A percentile compares a stretch with the other conserved stretches of the same genome.
Evolutionary conservation across 2,113 vertebrate genomes (phyloP).

Genomic region (Tenrec ecaudatus): DNA sequence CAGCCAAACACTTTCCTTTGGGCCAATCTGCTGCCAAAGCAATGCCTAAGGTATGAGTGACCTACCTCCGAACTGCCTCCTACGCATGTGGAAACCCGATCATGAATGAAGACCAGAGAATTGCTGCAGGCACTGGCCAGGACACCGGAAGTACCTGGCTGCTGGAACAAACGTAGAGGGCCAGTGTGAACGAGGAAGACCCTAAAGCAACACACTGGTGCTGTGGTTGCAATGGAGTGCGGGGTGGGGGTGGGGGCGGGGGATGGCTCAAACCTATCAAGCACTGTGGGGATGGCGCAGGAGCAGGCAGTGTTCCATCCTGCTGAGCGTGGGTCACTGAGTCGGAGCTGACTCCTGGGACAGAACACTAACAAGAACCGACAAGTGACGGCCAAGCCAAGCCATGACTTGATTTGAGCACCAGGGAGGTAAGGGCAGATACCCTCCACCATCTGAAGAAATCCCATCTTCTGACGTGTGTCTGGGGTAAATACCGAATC

Average conservation of each 20-base stretch:
- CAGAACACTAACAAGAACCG: neutral
- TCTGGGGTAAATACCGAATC: neutral
- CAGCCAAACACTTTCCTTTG: neutral
- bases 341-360: neutral
- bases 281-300: neutral
- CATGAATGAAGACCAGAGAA: neutral
- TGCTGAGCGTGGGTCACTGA: neutral
- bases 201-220: neutral
- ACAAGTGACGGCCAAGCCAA: neutral
- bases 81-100: neutral
- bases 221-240: neutral
- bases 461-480: neutral
- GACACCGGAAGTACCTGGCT: neutral
- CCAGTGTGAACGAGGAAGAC: neutral
- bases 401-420: neutral
- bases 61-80: neutral
- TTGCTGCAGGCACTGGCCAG: neutral
- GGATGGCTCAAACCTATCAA: neutral
- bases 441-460: neutral
- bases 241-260: too few relatives aligned
- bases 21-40: neutral
- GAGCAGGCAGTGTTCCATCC: neutral
- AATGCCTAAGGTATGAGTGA: too few relatives aligned
- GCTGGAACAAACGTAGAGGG: neutral
- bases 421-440: neutral